These are phyloP conservation scores for Drosophila tropicalis DNA, from an alignment of 1,140 invertebrate genomes.

Conservation along the genomic window DNA sequence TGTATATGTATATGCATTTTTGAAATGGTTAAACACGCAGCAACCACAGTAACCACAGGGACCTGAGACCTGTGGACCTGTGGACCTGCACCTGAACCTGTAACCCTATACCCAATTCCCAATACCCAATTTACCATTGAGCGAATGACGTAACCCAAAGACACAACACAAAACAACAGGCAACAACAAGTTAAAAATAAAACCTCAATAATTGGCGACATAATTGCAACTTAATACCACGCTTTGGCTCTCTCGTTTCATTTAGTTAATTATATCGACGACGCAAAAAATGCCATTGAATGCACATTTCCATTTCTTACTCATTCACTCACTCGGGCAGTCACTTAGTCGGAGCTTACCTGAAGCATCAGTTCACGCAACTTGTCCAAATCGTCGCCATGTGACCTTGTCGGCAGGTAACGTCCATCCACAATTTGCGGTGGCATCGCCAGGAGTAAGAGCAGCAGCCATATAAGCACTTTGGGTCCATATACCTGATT, in stretches of 20 bases:
- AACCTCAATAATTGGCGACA: conserved; percentile 80
- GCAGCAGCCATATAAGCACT: conserved; percentile 56
- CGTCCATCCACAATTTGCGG: conserved; percentile 83
- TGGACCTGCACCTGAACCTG: conserved; percentile 31
- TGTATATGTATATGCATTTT: conserved; percentile 73
- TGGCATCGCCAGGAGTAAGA: conserved; percentile 63
- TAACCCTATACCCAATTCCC: conserved; percentile 58
- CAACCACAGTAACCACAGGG: conserved; percentile 34
- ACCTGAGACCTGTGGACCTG: conserved; percentile 35
- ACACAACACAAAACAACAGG: conserved; percentile 34
- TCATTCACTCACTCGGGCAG: conserved; percentile 24
- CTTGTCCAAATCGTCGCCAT: conserved; percentile 85
- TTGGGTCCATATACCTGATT: conserved; percentile 39
- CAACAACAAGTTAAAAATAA: conserved; percentile 77
- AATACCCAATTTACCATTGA: conserved; percentile 32
- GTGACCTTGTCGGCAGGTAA: conserved; percentile 85
- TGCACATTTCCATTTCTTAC: conserved; percentile 38
- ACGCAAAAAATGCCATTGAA: conserved; percentile 61
- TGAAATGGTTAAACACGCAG: conserved; percentile 70
- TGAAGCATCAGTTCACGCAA: conserved; percentile 85
- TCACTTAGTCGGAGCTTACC: conserved; percentile 81
- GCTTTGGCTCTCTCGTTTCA: conserved; percentile 74
- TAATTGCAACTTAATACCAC: conserved; percentile 81
- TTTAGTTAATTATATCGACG: conserved; percentile 79
- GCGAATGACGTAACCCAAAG: conserved; percentile 45